Evolutionary conservation across 1,140 invertebrate genomes (phyloP), one percentile per base, ranked within the genome.

Genomic region (Venturia canescens): DNA sequence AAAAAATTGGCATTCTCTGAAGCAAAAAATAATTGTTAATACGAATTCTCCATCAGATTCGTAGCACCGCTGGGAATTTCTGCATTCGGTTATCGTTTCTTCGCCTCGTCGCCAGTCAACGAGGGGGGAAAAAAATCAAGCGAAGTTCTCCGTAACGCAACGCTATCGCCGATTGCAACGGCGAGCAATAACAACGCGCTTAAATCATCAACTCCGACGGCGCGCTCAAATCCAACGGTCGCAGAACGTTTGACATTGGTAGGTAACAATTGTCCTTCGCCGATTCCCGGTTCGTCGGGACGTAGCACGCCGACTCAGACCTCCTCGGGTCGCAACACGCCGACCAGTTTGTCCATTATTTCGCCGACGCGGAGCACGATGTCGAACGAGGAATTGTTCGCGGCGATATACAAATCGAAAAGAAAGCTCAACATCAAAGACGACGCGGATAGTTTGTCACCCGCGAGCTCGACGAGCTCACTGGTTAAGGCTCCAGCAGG

Each of bases 351-450:
- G 57, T 66, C 63, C 23, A 84, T 94, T 70, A 85, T 95, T 6
- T 95, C 94, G 1, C 94, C 94, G 0, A 94, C 94, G 26, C 95
- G 94, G 89, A 95, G 94, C 18, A 95, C 94, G 1, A 95, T 96
- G 94, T 95, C 94, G 0, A 95, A 95, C 81, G 95, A 96, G 87
- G 95, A 96, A 87, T 87, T 96, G 0, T 96, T 96, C 83, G 94
- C 95, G 6, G 95, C 95, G 15, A 96, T 96, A 74, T 95, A 96
- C 86, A 96, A 96, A 88, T 96, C 95, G 63, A 96, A 96, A 86
- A 95, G 95, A 87, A 94, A 94, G 85, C 91, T 96, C 50, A 96
- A 95, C 83, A 95, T 95, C 78, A 94, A 93, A 85, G 93, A 94
- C 81, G 91, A 93, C 0, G 79, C 85, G 2, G 93, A 94, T 27